Percentiles rank a stretch among this genome's conserved stretches.
Conservation (phyloP, 2,113 vertebrate genomes). For the Pangasianodon hypophthalmus region DNA sequence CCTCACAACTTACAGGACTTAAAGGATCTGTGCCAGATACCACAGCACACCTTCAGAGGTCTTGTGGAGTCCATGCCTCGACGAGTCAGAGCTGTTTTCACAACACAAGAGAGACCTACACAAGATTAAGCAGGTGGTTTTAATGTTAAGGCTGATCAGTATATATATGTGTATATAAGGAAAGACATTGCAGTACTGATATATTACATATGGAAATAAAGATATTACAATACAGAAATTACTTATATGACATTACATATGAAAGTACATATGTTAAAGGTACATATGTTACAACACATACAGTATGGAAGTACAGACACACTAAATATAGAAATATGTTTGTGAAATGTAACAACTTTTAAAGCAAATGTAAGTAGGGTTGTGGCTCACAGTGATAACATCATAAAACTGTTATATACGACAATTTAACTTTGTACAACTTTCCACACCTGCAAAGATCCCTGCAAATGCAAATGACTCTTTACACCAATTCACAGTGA, state of each 20-base stretch:
- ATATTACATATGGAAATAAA: background rate
- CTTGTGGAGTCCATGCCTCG: too few species aligned
- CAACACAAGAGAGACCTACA: too few species aligned
- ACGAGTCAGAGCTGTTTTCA: too few species aligned
- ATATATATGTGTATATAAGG: too few species aligned
- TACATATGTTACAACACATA: background rate
- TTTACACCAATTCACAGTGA: background rate
- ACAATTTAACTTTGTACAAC: background rate
- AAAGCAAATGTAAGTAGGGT: background rate
- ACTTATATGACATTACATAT: too few species aligned
- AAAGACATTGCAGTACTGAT: background rate
- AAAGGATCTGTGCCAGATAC: too few species aligned
- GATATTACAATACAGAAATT: background rate
- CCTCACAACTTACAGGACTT: too few species aligned
- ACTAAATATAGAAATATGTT: background rate
- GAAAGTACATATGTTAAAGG: background rate
- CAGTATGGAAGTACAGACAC: background rate
- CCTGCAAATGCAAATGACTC: background rate
- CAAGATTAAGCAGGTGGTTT: too few species aligned
- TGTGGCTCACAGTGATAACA: background rate
- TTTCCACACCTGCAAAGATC: background rate
- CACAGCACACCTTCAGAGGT: too few species aligned
- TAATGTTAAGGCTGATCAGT: too few species aligned
- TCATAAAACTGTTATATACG: too few species aligned
- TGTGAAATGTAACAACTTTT: background rate